Base-by-base conservation (phyloP, 2,113 vertebrate species). In the Murina feae region DNA sequence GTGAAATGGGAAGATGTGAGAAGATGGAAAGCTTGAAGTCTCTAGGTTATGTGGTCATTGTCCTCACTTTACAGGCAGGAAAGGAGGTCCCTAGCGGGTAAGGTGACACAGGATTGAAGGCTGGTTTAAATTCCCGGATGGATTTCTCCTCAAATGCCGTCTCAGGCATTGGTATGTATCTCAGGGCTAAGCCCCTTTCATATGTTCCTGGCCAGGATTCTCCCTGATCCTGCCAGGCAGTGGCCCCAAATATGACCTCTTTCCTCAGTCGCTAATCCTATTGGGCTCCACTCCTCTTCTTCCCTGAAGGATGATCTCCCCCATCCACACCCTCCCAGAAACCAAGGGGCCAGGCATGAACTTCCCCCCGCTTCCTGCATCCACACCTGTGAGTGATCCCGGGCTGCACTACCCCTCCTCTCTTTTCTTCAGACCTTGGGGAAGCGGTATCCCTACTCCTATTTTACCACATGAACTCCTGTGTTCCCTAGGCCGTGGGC, bases 351-450 rank as follows among this genome's bases (percentile, higher is more conserved):
- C 37, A 25, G 28, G 7, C 32, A 0, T 32, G 32, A 30, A 20
- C 16, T 28, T 58, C n/a, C 32, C 32, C 30, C 8, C 39, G 53
- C 8, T n/a, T 85, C n/a, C 23, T 47, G 21, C 28, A 63, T 7
- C 35, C 51, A 32, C 51, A 25, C n/a, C 44, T 28, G 35, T 69
- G 17, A 14, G 4, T 17, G 16, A 6, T 53, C 12, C 68, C 53
- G 0, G 6, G 18, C 11, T 47, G 17, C 1, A 39, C 37, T 35
- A 58, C 9, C 13, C 1, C 1, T 69, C 14, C 35, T n/a, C 21
- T 55, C 49, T 68, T 78, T 82, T 21, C 49, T 63, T 86, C 13
- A 35, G 2, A 72, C 25, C 66, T 63, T 1, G 17, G 7, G 11
- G 6, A 35, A 35, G 20, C 4, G 8, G 0, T 1, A 17, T 6